Percentiles rank a stretch among this genome's conserved stretches.
Conservation (phyloP, 2,113 vertebrate species). For the Circaetus cinerascens region DNA sequence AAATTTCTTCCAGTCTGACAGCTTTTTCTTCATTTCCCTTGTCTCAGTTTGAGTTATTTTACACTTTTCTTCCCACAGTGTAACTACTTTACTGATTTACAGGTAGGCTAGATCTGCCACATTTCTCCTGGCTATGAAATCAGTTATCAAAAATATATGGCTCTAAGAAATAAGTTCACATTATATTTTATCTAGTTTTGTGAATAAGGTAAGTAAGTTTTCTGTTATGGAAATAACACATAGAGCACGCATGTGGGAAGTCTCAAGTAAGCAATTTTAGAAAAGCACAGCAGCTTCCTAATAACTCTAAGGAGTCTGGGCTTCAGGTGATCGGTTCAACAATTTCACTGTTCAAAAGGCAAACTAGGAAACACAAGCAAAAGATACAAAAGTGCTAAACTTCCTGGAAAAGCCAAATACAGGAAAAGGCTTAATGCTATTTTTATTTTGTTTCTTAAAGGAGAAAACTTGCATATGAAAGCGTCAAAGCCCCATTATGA, state of each 20-base stretch:
- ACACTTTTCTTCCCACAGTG: not conserved
- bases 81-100: not conserved
- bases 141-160: not conserved
- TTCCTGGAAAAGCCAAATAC: constrained; percentile 21
- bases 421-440: not conserved
- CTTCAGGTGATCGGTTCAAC: not conserved
- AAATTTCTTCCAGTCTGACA: not conserved
- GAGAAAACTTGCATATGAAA: not conserved
- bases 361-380: not conserved
- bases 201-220: not conserved
- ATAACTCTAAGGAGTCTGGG: not conserved
- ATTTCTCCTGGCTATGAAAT: not conserved
- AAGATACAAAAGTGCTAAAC: not conserved
- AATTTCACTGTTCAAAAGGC: not conserved
- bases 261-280: not conserved
- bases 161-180: not conserved
- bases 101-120: not conserved
- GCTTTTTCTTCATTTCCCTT: not conserved
- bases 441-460: not conserved
- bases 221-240: not conserved
- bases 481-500: not conserved
- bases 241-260: not conserved
- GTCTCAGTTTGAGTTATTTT: not conserved
- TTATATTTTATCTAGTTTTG: not conserved
- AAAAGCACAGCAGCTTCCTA: not conserved